Conservation (phyloP, 1,140 invertebrate species). For the Pantala flavescens region DNA sequence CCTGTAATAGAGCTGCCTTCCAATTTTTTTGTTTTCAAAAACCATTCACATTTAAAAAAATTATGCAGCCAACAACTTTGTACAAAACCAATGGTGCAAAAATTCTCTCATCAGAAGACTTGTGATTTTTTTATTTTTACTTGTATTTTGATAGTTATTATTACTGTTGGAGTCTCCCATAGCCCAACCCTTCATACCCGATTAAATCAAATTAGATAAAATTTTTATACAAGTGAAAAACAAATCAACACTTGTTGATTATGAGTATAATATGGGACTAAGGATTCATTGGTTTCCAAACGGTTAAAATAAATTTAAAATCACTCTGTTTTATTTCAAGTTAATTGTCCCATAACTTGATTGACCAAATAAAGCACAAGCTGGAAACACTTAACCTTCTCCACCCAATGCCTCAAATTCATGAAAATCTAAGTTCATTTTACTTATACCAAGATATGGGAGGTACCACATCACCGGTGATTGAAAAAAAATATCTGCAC, state of each 20-base stretch:
- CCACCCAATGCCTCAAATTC: neutral
- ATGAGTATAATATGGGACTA: neutral
- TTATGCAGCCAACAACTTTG: neutral
- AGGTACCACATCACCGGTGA: neutral
- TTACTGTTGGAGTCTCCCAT: neutral
- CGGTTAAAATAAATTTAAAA: neutral
- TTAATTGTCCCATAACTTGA: neutral
- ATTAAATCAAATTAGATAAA: neutral
- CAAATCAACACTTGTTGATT: constrained; percentile 7
- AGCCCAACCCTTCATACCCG: neutral
- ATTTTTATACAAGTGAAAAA: neutral
- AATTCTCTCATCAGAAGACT: constrained; percentile 9
- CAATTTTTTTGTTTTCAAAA: neutral
- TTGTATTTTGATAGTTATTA: neutral
- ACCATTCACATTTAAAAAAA: neutral
- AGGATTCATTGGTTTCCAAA: neutral
- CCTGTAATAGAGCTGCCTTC: neutral
- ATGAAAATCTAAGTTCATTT: neutral
- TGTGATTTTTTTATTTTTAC: neutral
- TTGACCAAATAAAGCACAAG: neutral
- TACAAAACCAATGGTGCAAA: constrained; percentile 7
- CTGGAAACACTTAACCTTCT: constrained; percentile 1
- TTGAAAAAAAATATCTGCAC: neutral
- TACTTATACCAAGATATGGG: neutral
- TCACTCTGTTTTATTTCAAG: neutral